A percentile compares a stretch with the other conserved stretches of the same genome.
These are phyloP conservation scores for Timema podura DNA, from an alignment of 2,888 invertebrate species.

Conservation along the genomic window DNA sequence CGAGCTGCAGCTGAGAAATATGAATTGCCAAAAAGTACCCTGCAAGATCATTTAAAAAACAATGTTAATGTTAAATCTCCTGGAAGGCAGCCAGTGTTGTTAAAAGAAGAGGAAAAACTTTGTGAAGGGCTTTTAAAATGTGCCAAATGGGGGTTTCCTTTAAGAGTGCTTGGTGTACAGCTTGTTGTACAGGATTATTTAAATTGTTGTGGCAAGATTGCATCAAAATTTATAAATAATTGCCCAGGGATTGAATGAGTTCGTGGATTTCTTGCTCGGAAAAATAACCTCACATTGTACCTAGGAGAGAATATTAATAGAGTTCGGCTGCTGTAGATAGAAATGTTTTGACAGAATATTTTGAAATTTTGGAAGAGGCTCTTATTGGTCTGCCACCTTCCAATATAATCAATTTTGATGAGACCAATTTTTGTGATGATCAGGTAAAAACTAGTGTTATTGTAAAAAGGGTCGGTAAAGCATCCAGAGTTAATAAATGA, in stretches of 20 bases:
- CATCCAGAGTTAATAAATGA: constrained; percentile 21
- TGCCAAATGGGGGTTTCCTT: constrained; percentile 2
- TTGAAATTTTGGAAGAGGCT: neutral
- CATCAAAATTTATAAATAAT: constrained; percentile 1
- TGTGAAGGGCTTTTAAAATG: neutral
- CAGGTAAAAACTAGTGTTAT: constrained; percentile 15
- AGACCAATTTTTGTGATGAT: constrained; percentile 22
- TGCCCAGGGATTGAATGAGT: neutral
- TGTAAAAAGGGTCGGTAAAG: constrained; percentile 22
- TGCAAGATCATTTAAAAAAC: neutral
- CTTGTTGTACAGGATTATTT: constrained; percentile 5
- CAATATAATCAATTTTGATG: constrained; percentile 23
- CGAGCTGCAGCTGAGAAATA: constrained; percentile 10
- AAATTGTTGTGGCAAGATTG: neutral
- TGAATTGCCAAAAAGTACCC: neutral
- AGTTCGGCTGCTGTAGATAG: neutral
- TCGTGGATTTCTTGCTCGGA: neutral
- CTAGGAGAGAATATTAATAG: constrained; percentile 1
- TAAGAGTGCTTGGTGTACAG: neutral
- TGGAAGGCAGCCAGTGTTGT: neutral
- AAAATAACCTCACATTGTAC: neutral
- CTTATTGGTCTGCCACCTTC: neutral
- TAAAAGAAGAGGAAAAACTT: constrained; percentile 8
- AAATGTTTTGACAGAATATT: neutral
- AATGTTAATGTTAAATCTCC: neutral